Conservation (phyloP, 2,888 invertebrate genomes). For the Agrenia bidenticulata region DNA sequence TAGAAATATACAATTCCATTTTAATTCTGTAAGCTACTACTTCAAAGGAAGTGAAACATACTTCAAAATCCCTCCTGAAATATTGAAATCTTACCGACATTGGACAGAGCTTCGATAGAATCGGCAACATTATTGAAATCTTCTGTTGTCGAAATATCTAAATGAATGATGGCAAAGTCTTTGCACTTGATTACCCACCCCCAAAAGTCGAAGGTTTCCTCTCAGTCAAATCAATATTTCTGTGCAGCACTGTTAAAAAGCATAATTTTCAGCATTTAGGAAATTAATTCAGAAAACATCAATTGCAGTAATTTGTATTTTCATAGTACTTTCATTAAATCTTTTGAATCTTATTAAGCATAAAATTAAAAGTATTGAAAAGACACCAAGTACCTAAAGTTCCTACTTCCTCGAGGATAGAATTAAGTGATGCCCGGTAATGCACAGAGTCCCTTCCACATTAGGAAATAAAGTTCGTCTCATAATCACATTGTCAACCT, state of each 20-base stretch:
- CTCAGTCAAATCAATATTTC: constrained; percentile 86
- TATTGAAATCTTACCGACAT: constrained; percentile 64
- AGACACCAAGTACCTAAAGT: constrained; percentile 94
- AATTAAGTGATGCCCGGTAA: constrained; percentile 92
- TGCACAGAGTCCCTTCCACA: constrained; percentile 82
- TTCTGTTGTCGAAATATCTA: constrained; percentile 77
- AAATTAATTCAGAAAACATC: no score
- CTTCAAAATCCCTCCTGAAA: no score
- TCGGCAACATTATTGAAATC: constrained; percentile 79
- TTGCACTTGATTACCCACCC: constrained; percentile 91
- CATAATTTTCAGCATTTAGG: constrained; percentile 14
- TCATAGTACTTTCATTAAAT: no score
- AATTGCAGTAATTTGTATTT: no score
- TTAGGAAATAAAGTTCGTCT: constrained; percentile 72
- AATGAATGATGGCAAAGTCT: constrained; percentile 80
- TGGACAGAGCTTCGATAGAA: constrained; percentile 82
- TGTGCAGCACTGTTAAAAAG: constrained; percentile 76
- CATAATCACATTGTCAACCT: constrained; percentile 82
- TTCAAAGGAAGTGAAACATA: no score
- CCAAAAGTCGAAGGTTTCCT: constrained; percentile 65
- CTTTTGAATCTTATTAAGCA: no score
- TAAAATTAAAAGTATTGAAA: no score
- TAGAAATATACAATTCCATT: no score
- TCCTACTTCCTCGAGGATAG: constrained; percentile 83
- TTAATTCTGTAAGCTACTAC: no score